Evolutionary conservation across 2,797 vertebrate genomes (phyloP).

Genomic region (Rachycentron canadum): DNA sequence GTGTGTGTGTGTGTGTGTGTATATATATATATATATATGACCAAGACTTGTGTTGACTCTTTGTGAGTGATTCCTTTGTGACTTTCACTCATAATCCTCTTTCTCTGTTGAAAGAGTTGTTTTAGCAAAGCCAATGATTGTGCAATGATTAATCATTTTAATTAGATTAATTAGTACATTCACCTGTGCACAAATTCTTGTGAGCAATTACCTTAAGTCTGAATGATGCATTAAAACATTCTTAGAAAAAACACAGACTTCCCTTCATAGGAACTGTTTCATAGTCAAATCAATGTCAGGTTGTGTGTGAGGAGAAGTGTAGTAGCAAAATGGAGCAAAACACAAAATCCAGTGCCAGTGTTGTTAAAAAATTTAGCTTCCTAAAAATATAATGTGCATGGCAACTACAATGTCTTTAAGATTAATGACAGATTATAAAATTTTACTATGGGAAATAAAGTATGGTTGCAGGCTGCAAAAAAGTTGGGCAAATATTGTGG

Average conservation of each 20-base stretch:
- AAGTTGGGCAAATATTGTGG: neutral
- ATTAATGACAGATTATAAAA: neutral
- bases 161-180: conserved; percentile 1
- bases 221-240: neutral
- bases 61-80: conserved; percentile 2
- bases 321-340: neutral
- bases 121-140: neutral
- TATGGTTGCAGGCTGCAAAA: neutral
- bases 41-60: neutral
- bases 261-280: neutral
- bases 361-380: neutral
- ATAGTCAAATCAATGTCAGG: neutral
- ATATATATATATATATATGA: too few relatives aligned
- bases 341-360: neutral
- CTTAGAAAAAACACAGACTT: neutral
- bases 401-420: neutral
- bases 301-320: neutral
- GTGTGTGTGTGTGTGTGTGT: too few relatives aligned
- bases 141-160: neutral
- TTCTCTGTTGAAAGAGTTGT: neutral
- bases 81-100: conserved; percentile 13
- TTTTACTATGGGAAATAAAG: neutral
- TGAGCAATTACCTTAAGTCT: neutral
- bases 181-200: neutral
- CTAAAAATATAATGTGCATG: neutral